Evolutionary conservation across 2,113 vertebrate genomes (phyloP).

Genomic region (Ceyx melanurus): DNA sequence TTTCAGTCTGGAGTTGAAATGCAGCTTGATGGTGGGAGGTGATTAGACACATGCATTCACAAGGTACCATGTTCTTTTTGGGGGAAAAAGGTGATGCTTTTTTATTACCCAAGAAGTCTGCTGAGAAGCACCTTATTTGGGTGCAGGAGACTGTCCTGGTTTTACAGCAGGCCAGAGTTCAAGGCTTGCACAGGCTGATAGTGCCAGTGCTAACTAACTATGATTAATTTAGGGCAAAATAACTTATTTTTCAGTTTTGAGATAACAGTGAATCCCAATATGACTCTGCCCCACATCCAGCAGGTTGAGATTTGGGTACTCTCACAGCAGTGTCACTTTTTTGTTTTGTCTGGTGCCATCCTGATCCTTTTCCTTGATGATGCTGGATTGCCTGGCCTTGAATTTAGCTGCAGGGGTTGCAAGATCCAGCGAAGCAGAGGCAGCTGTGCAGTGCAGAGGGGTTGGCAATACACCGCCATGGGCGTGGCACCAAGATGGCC

Average conservation of each 20-base stretch:
- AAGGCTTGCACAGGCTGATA: not conserved
- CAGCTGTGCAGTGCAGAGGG: not conserved
- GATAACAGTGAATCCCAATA: not conserved
- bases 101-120: not conserved
- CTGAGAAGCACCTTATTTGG: not conserved
- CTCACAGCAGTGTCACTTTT: not conserved
- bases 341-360: not conserved
- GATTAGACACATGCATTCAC: not conserved
- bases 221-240: not conserved
- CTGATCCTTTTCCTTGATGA: not conserved
- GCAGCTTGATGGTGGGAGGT: not conserved
- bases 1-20: not conserved
- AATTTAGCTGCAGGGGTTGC: not conserved
- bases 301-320: not conserved
- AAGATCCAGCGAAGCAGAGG: not conserved
- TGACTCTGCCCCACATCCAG: not conserved
- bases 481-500: not conserved
- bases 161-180: not conserved
- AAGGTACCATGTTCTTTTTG: not conserved
- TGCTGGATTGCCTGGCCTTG: not conserved
- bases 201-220: not conserved
- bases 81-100: not conserved
- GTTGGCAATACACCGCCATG: accelerated
- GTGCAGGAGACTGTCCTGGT: not conserved
- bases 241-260: not conserved